A percentile compares a stretch with the other conserved stretches of the same genome.
phyloP scores from a whole-genome alignment of 2,888 invertebrate species.

The Coelopa pilipes region DNA sequence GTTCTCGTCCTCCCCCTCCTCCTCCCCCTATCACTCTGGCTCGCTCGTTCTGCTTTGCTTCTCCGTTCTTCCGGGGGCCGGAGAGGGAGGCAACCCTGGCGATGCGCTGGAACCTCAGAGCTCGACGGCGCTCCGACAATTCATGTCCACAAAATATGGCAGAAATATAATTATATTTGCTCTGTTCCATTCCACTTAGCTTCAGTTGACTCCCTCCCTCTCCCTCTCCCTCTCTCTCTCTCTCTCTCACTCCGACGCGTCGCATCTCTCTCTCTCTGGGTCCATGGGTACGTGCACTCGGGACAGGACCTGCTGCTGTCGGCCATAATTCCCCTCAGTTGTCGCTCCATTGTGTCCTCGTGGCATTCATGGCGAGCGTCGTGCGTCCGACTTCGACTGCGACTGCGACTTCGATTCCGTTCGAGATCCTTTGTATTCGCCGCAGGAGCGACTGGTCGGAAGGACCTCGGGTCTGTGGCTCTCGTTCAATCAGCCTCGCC shows the following conservation, averaged over 20 bases:
- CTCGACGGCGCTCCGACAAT: not conserved
- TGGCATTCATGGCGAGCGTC: slow-evolving; percentile 23
- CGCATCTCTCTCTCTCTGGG: not conserved
- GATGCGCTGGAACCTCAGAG: not conserved
- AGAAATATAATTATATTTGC: slow-evolving; percentile 41
- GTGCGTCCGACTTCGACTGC: not conserved
- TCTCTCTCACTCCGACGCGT: not conserved
- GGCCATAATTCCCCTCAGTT: slow-evolving; percentile 26
- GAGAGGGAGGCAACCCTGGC: not conserved
- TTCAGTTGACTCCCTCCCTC: not conserved
- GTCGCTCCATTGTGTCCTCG: slow-evolving; percentile 26
- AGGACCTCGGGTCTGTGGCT: not conserved
- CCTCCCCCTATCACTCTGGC: not conserved
- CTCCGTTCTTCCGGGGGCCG: not conserved
- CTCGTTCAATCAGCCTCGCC: slow-evolving; percentile 9
- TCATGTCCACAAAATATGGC: slow-evolving; percentile 37
- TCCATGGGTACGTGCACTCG: no score
- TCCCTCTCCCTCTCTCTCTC: no score
- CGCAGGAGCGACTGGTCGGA: not conserved
- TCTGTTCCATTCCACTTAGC: slow-evolving; percentile 28
- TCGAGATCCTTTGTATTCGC: slow-evolving; percentile 15
- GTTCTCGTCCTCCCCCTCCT: not conserved
- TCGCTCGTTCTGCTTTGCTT: not conserved
- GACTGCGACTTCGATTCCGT: not conserved
- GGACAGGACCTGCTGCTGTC: not conserved